phyloP scores from a whole-genome alignment of 1,140 invertebrate genomes.

The Antheraea mylitta region DNA sequence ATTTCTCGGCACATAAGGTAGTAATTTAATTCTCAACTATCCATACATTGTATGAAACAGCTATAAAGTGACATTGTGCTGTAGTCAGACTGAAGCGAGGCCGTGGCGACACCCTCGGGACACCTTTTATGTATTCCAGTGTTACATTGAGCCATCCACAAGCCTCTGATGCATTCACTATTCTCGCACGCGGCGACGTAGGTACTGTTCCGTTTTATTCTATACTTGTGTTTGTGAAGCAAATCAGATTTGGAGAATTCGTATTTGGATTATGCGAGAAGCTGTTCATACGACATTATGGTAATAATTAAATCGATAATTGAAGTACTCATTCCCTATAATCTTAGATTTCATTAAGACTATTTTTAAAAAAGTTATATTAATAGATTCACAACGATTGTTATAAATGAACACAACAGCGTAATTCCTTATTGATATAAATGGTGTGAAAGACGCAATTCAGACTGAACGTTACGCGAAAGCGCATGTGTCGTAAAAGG shows the following conservation, averaged over 20 bases:
- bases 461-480: no score
- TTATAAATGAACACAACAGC: no score
- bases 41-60: slow-evolving; percentile 2
- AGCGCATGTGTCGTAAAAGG: no score
- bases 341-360: no score
- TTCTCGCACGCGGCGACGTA: slow-evolving; percentile 18
- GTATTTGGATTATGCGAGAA: neutral
- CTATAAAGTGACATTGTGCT: slow-evolving; percentile 22
- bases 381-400: no score
- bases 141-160: slow-evolving; percentile 24
- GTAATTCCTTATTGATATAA: no score
- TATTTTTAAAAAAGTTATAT: no score
- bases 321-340: no score
- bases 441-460: no score
- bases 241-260: neutral
- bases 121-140: slow-evolving; percentile 32
- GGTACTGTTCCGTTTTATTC: slow-evolving; percentile 13
- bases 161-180: slow-evolving; percentile 33
- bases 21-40: neutral
- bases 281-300: neutral
- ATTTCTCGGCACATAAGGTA: neutral
- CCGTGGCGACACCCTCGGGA: slow-evolving; percentile 28
- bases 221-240: neutral
- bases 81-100: slow-evolving; percentile 10
- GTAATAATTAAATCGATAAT: no score